Conservation (phyloP, 2,888 invertebrate species). For the Phoronis australis region DNA sequence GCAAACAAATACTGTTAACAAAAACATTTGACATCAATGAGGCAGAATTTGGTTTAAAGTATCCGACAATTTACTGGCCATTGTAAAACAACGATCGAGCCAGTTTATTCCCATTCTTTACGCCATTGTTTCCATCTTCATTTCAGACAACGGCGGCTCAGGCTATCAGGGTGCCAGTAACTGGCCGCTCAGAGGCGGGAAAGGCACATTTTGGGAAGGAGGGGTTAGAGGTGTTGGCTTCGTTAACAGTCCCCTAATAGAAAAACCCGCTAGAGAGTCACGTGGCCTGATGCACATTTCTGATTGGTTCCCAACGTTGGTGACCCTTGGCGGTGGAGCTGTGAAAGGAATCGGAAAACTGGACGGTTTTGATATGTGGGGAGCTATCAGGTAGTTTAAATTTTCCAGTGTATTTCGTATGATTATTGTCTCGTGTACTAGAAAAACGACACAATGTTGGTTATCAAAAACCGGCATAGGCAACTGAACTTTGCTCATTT, state of each 20-base stretch:
- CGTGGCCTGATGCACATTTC: conserved; percentile 42
- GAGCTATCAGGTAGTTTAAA: conserved; percentile 41
- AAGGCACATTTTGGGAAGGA: conserved; percentile 31
- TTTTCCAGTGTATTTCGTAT: no score
- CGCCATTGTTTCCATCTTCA: no score
- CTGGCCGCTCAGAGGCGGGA: conserved; percentile 31
- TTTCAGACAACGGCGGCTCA: conserved; percentile 52
- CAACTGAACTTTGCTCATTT: no score
- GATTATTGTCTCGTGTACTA: no score
- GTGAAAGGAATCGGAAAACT: conserved; percentile 32
- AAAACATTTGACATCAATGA: no score
- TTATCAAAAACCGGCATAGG: no score
- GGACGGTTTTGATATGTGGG: conserved; percentile 45
- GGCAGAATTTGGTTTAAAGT: no score
- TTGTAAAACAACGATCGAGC: no score
- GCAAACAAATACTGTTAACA: no score
- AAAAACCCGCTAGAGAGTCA: conserved; percentile 12
- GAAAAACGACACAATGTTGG: no score
- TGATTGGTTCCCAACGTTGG: conserved; percentile 49
- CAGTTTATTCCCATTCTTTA: no score
- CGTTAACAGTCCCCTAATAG: conserved; percentile 25
- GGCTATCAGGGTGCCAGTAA: conserved; percentile 26
- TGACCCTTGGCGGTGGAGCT: conserved; percentile 32
- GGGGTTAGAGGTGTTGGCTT: conserved; percentile 42
- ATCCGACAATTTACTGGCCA: no score